Evolutionary conservation across 2,888 invertebrate species (phyloP).

Genomic region (Synergus itoensis): DNA sequence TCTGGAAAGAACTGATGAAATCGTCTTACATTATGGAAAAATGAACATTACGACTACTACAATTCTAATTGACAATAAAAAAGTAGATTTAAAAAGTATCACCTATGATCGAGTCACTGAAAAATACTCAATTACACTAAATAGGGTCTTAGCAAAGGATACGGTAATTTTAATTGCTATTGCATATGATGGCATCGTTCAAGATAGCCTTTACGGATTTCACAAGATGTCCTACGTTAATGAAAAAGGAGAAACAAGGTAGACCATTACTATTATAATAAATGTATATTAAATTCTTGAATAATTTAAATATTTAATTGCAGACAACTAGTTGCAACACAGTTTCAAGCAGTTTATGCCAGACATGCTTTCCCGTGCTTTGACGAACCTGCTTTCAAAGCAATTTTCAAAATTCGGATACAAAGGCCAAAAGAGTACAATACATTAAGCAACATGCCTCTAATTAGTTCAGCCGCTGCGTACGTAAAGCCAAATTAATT

Average conservation of each 20-base stretch:
- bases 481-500: not conserved
- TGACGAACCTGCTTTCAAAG: conserved; percentile 89
- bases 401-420: conserved; percentile 67
- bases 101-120: conserved; percentile 44
- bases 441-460: conserved; percentile 14
- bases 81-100: not conserved
- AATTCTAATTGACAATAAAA: conserved; percentile 6
- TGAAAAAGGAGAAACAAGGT: not conserved
- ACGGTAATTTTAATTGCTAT: not conserved
- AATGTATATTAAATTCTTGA: not conserved
- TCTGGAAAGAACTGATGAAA: conserved; percentile 42
- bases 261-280: not conserved
- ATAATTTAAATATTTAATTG: not conserved
- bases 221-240: conserved; percentile 7
- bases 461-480: not conserved
- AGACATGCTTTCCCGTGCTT: conserved; percentile 90
- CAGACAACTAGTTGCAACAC: conserved; percentile 82
- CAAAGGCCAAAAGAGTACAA: not conserved
- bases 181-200: not conserved
- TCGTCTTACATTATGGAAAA: conserved; percentile 49
- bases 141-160: not conserved
- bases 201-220: not conserved
- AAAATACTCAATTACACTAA: conserved; percentile 21
- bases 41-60: conserved; percentile 30
- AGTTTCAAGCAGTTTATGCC: conserved; percentile 88